Evolutionary conservation across 2,797 vertebrate genomes (phyloP).

Genomic region (Pelobates cultripes): DNA sequence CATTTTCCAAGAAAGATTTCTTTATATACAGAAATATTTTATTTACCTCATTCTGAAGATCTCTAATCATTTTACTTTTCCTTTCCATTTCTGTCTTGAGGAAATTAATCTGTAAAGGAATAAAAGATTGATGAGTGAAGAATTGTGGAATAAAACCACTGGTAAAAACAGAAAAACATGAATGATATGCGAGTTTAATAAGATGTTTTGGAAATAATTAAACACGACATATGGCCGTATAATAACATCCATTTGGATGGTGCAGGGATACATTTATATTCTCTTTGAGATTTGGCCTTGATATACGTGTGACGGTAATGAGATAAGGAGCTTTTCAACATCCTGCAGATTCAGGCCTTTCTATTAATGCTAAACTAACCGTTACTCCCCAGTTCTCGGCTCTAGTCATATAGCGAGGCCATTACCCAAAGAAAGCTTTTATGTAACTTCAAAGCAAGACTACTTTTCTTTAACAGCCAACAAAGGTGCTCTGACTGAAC

Average conservation of each 20-base stretch:
- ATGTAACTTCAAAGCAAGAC: neutral
- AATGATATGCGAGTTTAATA: neutral
- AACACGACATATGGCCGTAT: neutral
- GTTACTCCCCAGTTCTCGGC: constrained; percentile 2
- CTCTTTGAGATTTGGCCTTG: neutral
- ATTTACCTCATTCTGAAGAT: constrained; percentile 95
- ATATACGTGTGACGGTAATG: constrained; percentile 20
- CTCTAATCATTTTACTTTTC: constrained; percentile 96
- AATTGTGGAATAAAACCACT: neutral
- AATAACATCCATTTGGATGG: neutral
- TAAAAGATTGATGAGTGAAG: neutral
- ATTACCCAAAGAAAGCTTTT: constrained; percentile 14
- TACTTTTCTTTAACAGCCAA: constrained; percentile 28
- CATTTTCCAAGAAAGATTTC: neutral
- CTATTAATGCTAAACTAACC: constrained; percentile 18
- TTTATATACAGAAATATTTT: neutral
- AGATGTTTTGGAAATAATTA: neutral
- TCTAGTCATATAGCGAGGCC: constrained; percentile 29
- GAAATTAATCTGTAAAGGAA: constrained; percentile 85
- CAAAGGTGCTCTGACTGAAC: constrained; percentile 38
- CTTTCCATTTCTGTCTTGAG: constrained; percentile 97
- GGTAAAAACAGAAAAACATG: neutral
- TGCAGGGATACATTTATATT: constrained; percentile 16
- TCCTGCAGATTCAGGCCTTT: constrained; percentile 1
- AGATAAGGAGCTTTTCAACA: constrained; percentile 3